These are phyloP conservation scores for Sebastes baramenuke DNA, from an alignment of 2,797 vertebrate species.

Conservation along the genomic window DNA sequence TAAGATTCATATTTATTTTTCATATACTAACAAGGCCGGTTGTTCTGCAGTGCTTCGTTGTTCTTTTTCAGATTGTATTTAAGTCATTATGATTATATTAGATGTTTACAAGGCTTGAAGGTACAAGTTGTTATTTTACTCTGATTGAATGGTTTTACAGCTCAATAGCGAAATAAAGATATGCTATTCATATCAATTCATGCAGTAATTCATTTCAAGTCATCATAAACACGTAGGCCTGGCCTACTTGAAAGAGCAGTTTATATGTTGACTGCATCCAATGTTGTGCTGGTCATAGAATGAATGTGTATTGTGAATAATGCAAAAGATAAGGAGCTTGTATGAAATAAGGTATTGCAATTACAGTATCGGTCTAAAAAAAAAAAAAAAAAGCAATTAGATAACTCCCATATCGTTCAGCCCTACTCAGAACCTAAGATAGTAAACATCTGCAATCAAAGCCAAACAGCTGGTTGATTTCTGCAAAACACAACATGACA, in stretches of 20 bases:
- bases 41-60: neutral
- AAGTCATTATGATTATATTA: neutral
- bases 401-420: neutral
- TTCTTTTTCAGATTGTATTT: neutral
- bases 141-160: neutral
- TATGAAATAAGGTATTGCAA: neutral
- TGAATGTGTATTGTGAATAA: neutral
- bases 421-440: neutral
- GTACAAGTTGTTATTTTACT: neutral
- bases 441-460: conserved; percentile 26
- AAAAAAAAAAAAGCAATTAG: neutral
- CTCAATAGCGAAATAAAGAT: neutral
- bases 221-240: neutral
- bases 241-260: neutral
- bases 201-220: neutral
- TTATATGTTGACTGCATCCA: neutral
- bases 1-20: neutral
- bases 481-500: conserved; percentile 7
- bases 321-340: neutral
- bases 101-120: neutral
- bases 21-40: neutral
- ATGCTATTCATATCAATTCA: neutral
- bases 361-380: neutral
- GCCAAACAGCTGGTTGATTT: conserved; percentile 29
- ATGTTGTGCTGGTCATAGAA: neutral